Conservation (phyloP, 2,113 vertebrate genomes). For the Nettapus auritus region DNA sequence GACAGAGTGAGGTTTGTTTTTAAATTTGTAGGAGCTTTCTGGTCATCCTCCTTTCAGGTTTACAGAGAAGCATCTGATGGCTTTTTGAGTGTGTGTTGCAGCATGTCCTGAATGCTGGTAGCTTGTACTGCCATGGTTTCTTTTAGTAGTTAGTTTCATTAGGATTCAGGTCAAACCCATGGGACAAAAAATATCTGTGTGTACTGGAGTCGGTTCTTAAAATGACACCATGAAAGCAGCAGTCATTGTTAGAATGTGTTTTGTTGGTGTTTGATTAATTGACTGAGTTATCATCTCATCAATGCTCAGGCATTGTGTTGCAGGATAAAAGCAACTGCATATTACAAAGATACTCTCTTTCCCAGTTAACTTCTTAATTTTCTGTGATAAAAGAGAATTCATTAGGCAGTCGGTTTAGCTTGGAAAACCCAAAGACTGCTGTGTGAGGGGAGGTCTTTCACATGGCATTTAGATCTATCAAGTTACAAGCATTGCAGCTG, state of each 20-base stretch:
- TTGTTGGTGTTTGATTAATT: constrained; percentile 51
- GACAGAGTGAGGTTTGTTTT: not conserved
- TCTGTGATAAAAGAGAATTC: not conserved
- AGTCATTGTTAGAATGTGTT: constrained; percentile 32
- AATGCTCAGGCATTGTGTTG: not conserved
- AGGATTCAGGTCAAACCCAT: constrained; percentile 17
- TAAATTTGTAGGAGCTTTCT: not conserved
- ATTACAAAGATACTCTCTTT: constrained; percentile 4
- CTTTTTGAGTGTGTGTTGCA: constrained; percentile 5
- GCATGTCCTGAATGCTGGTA: not conserved
- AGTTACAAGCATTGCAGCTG: not conserved
- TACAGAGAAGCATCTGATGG: not conserved
- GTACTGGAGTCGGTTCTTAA: constrained; percentile 1
- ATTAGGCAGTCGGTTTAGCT: not conserved
- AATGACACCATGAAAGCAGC: not conserved
- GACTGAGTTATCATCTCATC: constrained; percentile 10
- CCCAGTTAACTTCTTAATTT: not conserved
- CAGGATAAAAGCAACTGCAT: constrained; percentile 4
- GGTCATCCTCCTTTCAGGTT: not conserved
- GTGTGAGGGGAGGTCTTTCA: not conserved
- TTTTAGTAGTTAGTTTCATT: not conserved
- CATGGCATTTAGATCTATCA: not conserved
- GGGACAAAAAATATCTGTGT: not conserved
- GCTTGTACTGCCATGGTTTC: not conserved
- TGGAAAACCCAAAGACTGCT: not conserved